These are phyloP conservation scores for Chaetops frenatus DNA, from an alignment of 2,113 vertebrate species.

Conservation along the genomic window DNA sequence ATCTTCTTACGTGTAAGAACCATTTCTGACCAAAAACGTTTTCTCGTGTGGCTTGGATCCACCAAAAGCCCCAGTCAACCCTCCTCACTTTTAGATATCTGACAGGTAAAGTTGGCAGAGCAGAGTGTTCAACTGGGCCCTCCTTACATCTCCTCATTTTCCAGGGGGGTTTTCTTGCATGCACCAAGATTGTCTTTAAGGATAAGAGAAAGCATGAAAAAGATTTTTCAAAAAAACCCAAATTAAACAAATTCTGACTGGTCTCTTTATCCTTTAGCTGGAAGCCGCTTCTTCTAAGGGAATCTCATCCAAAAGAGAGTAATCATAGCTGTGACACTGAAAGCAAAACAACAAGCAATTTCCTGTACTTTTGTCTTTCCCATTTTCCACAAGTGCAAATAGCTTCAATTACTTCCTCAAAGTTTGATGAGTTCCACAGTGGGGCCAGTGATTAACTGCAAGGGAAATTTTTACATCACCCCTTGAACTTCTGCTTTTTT, in stretches of 20 bases:
- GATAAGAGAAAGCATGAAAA: neutral
- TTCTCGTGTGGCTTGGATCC: neutral
- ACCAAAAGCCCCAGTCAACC: neutral
- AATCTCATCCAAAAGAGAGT: conserved; percentile 19
- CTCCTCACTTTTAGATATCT: neutral
- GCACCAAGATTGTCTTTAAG: neutral
- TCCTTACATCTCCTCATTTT: neutral
- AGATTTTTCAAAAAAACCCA: conserved; percentile 9
- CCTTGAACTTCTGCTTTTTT: neutral
- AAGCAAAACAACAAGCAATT: conserved; percentile 36
- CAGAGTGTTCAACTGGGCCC: neutral
- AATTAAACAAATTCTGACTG: neutral
- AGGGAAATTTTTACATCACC: neutral
- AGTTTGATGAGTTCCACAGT: neutral
- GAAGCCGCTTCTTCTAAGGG: conserved; percentile 32
- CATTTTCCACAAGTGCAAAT: conserved; percentile 40
- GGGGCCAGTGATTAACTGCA: neutral
- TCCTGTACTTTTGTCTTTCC: conserved; percentile 38
- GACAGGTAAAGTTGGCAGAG: neutral
- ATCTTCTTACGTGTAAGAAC: neutral
- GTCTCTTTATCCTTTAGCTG: conserved; percentile 21
- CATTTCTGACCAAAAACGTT: neutral
- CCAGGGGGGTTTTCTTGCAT: neutral
- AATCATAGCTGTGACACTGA: neutral
- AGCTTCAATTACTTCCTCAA: conserved; percentile 35